Base-by-base conservation (phyloP, 1,140 invertebrate genomes). In the Drosophila dunni region DNA sequence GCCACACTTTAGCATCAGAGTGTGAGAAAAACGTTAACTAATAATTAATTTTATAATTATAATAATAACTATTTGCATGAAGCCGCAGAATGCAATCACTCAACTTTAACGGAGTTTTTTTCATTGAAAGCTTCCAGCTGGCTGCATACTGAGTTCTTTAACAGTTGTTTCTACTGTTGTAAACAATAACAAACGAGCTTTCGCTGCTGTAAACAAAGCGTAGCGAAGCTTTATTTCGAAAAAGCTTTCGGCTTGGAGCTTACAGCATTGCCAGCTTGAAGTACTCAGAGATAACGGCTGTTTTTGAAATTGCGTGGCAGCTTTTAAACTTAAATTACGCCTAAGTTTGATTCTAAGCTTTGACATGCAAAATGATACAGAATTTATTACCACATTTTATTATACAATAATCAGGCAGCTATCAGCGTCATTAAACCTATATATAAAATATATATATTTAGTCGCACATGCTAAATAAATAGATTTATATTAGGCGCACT, bases 111-210 rank as follows among this genome's bases (percentile, higher is more conserved):
- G 64, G 17, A 20, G 17, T 20, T 20, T 20, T 20, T 20, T 20
- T 20, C n/a, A 20, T 20, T 20, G 17, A 46, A 13, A 13, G 46
- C 34, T 29, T 9, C n/a, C n/a, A 36, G 44, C 17, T 48, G 15
- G 9, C 15, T 29, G 3, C 4, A n/a, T 13, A 38, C 36, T 38
- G 10, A 13, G 45, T 34, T 51, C 65, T 7, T 40, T 8, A 42
- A 9, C 7, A 10, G 1, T 7, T n/a, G 33, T 34, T 3, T 13
- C 38, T 3, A 53, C 54, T 61, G 54, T 48, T 62, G 17, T 44
- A 56, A 71, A 71, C 60, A 70, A 71, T 58, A 65, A 63, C 53
- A 63, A 69, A 63, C 8, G 60, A 75, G 67, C 73, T 75, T 65
- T 65, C 3, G 44, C 9, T 10, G 11, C 34, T n/a, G 40, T 42